Percentiles rank a stretch among this genome's conserved stretches.
phyloP scores from a whole-genome alignment of 2,888 invertebrate genomes.

The Labia minor region DNA sequence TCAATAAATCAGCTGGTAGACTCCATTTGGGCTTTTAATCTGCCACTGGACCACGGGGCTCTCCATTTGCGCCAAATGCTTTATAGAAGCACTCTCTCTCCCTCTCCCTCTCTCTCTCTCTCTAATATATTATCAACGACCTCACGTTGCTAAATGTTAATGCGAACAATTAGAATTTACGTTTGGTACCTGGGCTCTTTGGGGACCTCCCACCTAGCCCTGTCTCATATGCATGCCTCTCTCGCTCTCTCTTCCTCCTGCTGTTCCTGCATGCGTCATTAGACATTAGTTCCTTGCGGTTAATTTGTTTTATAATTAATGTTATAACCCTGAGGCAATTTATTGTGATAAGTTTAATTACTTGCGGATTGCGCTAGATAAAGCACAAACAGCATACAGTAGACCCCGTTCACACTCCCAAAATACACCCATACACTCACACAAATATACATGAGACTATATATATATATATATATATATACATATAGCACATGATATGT shows the following conservation, averaged over 20 bases:
- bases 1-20: background rate
- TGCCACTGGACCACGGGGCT: background rate
- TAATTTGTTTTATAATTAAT: constrained; percentile 13
- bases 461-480: too few relatives aligned
- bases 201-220: background rate
- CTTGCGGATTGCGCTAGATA: constrained; percentile 13
- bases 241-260: background rate
- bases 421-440: background rate
- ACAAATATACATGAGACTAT: background rate
- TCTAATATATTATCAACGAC: constrained; percentile 7
- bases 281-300: constrained; percentile 8
- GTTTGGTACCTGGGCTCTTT: background rate
- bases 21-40: constrained; percentile 13
- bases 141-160: constrained; percentile 2
- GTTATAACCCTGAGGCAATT: constrained; percentile 7
- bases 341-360: constrained; percentile 13
- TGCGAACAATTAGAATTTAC: constrained; percentile 13
- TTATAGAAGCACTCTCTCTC: constrained; percentile 3
- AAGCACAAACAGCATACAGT: constrained; percentile 7
- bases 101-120: background rate
- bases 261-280: background rate
- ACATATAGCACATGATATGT: too few relatives aligned
- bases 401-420: background rate
- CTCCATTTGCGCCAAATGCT: background rate
- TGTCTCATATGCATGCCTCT: background rate